phyloP scores from a whole-genome alignment of 2,113 vertebrate genomes.

The Shinisaurus crocodilurus region DNA sequence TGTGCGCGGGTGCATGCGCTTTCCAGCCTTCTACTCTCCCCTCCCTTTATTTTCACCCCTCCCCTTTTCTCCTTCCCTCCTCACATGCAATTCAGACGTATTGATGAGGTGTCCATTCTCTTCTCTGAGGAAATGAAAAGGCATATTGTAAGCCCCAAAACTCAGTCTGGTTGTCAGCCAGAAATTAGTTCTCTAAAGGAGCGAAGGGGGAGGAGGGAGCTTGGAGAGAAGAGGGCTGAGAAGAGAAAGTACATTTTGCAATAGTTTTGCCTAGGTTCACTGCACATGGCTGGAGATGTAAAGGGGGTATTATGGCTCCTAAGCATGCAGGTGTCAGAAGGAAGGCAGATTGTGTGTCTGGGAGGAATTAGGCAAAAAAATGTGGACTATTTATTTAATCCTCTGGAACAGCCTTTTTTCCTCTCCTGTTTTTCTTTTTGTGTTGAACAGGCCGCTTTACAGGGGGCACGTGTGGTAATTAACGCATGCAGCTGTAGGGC shows the following conservation, averaged over 20 bases:
- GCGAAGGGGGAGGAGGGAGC: constrained; percentile 21
- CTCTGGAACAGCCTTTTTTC: constrained; percentile 75
- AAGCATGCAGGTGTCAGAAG: constrained; percentile 59
- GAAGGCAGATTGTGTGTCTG: constrained; percentile 62
- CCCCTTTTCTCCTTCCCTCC: constrained; percentile 10
- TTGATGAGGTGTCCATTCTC: constrained; percentile 65
- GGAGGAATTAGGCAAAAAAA: constrained; percentile 76
- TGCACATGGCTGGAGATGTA: constrained; percentile 44
- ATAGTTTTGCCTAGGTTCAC: constrained; percentile 34
- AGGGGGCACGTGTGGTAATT: constrained; percentile 82
- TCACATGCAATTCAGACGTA: constrained; percentile 28
- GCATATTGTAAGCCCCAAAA: constrained; percentile 61
- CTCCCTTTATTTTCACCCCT: background rate
- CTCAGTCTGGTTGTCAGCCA: constrained; percentile 74
- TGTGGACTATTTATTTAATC: constrained; percentile 82
- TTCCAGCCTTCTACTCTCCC: too few relatives aligned
- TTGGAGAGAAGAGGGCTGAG: constrained; percentile 27
- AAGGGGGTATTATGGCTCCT: constrained; percentile 56
- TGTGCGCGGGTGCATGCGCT: background rate
- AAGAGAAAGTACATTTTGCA: constrained; percentile 42
- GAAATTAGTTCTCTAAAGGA: constrained; percentile 67
- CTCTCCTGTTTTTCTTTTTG: constrained; percentile 77
- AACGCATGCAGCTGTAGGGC: constrained; percentile 79
- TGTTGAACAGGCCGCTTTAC: constrained; percentile 79
- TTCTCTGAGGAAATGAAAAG: constrained; percentile 76